Conservation (phyloP, 35 echinoderm and acorn worm species). For the Ptychodera flava region DNA sequence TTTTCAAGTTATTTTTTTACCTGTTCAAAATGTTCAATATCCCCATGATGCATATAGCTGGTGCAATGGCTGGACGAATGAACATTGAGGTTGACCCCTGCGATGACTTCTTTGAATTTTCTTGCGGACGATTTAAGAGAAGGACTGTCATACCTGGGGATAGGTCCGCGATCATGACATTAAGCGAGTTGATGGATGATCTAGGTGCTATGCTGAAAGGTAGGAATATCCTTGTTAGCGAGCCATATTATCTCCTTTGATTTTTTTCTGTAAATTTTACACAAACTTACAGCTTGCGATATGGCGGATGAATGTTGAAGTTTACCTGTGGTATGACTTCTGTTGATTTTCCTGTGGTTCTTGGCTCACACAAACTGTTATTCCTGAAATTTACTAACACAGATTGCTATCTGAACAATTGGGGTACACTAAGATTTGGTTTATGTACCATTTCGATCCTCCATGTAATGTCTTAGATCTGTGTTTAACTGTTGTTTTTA, state of each 20-base stretch:
- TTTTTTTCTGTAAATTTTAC: neutral
- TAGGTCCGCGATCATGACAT: slow-evolving; percentile 47
- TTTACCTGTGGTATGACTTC: slow-evolving; percentile 78
- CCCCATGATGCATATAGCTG: slow-evolving; percentile 60
- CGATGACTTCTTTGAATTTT: slow-evolving; percentile 83
- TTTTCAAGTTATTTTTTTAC: too few species aligned
- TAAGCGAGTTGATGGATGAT: slow-evolving; percentile 44
- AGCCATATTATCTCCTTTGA: too few species aligned
- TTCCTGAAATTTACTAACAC: slow-evolving; percentile 92
- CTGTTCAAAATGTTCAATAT: too few species aligned
- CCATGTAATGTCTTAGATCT: too few species aligned
- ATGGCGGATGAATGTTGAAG: slow-evolving; percentile 61
- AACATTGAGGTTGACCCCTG: slow-evolving; percentile 59
- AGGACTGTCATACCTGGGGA: slow-evolving; percentile 88
- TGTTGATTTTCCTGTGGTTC: slow-evolving; percentile 85
- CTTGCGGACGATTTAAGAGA: slow-evolving; percentile 77
- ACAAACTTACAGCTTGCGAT: slow-evolving; percentile 33
- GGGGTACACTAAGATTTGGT: too few species aligned
- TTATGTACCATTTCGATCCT: too few species aligned
- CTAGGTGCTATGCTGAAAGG: slow-evolving; percentile 73
- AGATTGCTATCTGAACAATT: too few species aligned
- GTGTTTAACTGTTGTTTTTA: too few species aligned
- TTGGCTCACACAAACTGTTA: slow-evolving; percentile 69
- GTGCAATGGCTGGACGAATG: slow-evolving; percentile 58
- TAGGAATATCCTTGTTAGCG: slow-evolving; percentile 14